Conservation (phyloP, 2,113 vertebrate genomes). For the Myiopsitta monachus region DNA sequence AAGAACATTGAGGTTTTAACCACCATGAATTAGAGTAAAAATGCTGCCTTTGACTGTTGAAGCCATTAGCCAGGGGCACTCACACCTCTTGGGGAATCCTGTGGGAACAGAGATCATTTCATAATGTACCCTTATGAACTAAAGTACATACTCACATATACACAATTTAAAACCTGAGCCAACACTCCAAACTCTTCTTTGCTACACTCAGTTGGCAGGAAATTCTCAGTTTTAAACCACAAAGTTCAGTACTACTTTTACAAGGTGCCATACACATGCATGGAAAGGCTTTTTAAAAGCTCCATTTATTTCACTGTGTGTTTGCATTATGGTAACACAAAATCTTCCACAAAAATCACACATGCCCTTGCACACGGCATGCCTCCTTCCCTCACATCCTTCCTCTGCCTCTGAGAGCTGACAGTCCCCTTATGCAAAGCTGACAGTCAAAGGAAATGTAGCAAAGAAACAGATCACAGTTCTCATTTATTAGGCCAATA, state of each 20-base stretch:
- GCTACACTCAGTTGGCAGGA: not conserved
- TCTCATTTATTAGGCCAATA: not conserved
- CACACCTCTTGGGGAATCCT: not conserved
- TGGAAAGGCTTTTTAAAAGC: not conserved
- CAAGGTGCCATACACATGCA: not conserved
- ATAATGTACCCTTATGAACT: not conserved
- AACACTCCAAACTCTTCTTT: not conserved
- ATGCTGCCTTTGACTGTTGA: not conserved
- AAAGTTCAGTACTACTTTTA: not conserved
- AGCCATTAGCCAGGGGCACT: not conserved
- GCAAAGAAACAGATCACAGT: not conserved
- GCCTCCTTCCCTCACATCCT: not conserved
- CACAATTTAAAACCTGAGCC: not conserved
- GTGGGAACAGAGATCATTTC: not conserved
- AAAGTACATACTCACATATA: not conserved
- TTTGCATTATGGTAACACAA: not conserved
- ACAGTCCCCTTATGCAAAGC: not conserved
- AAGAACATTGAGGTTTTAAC: not conserved
- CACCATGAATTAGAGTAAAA: not conserved
- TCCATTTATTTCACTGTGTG: not conserved
- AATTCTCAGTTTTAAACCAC: not conserved
- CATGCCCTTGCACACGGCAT: not conserved
- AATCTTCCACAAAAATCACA: not conserved
- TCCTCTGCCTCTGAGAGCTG: not conserved
- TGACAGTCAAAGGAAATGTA: not conserved